Base-by-base conservation (phyloP, 2,888 invertebrate species). In the Bellardia pandia region DNA sequence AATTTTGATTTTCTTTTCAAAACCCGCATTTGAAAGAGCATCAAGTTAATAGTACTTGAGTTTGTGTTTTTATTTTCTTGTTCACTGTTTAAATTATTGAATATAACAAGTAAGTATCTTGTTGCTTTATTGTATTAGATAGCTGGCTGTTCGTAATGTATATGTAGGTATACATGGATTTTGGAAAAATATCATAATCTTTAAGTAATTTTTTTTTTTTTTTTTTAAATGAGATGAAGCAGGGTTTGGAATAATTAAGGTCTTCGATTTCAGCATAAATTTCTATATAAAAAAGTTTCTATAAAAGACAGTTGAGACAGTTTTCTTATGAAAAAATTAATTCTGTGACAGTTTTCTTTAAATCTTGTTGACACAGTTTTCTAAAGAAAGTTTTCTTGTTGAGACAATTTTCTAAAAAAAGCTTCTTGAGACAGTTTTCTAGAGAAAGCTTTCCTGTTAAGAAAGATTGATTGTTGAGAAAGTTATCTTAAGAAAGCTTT, bases 31-130 rank as follows among this genome's bases (percentile, higher is more conserved):
- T 87, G 85, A 85, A 87, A 87, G 87, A 87, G 85, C 87, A 87
- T 87, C 87, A 87, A 87, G 87, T 87, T 87, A 87, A 87, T 85
- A 87, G 87, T 82, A 82, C 87, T 87, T 82, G 87, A 85, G 75
- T 56, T 82, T 76, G 30, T 76, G 60, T 84, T 62, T 71, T 76
- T 62, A 66, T 75, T 53, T 82, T 69, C 30, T 72, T 64, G 9
- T 75, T 40, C 68, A 37, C 16, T 81, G 23, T 76, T 69, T 37
- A 68, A 82, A 60, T 85, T 74, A 74, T 82, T 77, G 74, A 77
- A 77, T 78, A 87, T 68, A 77, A 78, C 85, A 87, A 87, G 87
- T 81, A 87, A 87, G 87, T 81, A 84, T 84, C 77, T 85, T 85
- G 86, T 83, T 79, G 79, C 79, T 81, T 53, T 71, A 80, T 80